Conservation (phyloP, 1,140 invertebrate species). For the Diprion similis region DNA sequence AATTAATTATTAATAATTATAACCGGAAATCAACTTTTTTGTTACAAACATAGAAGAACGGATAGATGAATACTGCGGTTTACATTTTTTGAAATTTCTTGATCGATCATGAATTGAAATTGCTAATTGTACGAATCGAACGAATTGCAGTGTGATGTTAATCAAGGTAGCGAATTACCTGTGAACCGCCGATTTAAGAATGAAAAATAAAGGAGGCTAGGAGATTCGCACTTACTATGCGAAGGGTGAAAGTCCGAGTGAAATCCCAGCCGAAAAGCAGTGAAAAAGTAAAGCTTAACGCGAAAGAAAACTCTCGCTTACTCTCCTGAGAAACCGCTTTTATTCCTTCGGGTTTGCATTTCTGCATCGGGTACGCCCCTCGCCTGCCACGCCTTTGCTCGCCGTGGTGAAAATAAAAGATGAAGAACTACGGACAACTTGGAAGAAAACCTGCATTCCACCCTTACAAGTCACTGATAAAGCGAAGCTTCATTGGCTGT, state of each 20-base stretch:
- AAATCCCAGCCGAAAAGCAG: constrained; percentile 6
- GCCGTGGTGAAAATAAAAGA: constrained; percentile 24
- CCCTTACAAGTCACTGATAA: too few relatives aligned
- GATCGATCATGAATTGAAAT: too few relatives aligned
- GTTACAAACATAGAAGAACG: too few relatives aligned
- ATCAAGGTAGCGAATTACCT: too few relatives aligned
- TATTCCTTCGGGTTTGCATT: background rate
- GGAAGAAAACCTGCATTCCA: constrained; percentile 24
- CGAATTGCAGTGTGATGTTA: too few relatives aligned
- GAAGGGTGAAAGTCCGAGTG: background rate
- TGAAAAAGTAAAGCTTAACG: constrained; percentile 30
- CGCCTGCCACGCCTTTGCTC: background rate
- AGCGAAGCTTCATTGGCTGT: too few relatives aligned
- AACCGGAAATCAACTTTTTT: too few relatives aligned
- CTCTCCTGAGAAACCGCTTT: background rate
- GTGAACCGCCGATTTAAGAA: too few relatives aligned
- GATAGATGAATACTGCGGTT: too few relatives aligned
- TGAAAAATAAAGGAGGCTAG: background rate
- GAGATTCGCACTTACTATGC: background rate
- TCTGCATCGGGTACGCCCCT: constrained; percentile 22
- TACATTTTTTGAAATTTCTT: too few relatives aligned
- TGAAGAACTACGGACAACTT: constrained; percentile 21
- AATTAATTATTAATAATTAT: too few relatives aligned
- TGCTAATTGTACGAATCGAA: too few relatives aligned
- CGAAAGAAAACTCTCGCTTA: constrained; percentile 21